These are phyloP conservation scores for Trissoscelio sp. DNA, from an alignment of 2,888 invertebrate genomes.

Conservation along the genomic window DNA sequence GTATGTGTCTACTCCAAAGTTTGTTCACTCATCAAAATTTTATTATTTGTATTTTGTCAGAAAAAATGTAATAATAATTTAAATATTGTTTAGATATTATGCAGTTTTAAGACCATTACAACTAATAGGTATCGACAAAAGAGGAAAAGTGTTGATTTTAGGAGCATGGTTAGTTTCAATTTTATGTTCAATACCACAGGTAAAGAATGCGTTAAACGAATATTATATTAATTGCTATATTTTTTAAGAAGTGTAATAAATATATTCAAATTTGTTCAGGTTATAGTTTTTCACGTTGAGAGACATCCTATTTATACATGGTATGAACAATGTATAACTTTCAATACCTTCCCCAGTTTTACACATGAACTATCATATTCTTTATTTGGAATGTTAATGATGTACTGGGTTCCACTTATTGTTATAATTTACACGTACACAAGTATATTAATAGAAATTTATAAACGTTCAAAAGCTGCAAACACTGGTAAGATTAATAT, in stretches of 20 bases:
- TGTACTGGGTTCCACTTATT: slow-evolving; percentile 93
- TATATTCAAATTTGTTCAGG: no score
- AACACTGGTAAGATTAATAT: slow-evolving; percentile 83
- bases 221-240: no score
- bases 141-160: slow-evolving; percentile 91
- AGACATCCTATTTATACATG: slow-evolving; percentile 92
- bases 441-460: slow-evolving; percentile 94
- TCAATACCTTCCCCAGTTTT: slow-evolving; percentile 89
- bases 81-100: slow-evolving; percentile 88
- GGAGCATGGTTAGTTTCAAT: slow-evolving; percentile 92
- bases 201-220: slow-evolving; percentile 79
- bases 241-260: no score
- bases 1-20: no score
- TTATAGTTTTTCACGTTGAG: slow-evolving; percentile 93
- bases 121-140: slow-evolving; percentile 88
- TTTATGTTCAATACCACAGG: slow-evolving; percentile 94
- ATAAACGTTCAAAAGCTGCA: slow-evolving; percentile 88
- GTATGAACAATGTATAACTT: slow-evolving; percentile 96
- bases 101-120: slow-evolving; percentile 93
- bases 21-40: no score
- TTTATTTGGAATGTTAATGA: slow-evolving; percentile 92
- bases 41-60: no score
- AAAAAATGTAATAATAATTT: no score
- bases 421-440: slow-evolving; percentile 95
- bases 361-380: slow-evolving; percentile 92